A percentile compares a stretch with the other conserved stretches of the same genome.
These are phyloP conservation scores for Chironomus striatipennis DNA, from an alignment of 1,140 invertebrate species.

Conservation along the genomic window DNA sequence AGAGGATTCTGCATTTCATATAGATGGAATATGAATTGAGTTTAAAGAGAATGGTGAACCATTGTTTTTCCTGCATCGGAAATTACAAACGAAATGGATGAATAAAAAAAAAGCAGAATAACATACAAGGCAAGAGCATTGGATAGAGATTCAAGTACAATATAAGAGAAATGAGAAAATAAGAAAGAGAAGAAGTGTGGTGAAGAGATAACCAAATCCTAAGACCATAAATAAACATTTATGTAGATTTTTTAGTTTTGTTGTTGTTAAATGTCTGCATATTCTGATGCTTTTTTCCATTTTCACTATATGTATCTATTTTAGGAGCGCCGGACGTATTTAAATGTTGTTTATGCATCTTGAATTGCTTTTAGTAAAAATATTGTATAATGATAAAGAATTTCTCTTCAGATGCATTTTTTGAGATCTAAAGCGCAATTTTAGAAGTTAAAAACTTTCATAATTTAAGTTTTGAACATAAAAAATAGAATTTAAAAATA, in stretches of 20 bases:
- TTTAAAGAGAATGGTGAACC: not conserved
- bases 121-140: too few species aligned
- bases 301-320: not conserved
- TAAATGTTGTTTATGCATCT: not conserved
- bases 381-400: not conserved
- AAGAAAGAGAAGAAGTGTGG: not conserved
- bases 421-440: too few species aligned
- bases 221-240: slow-evolving; percentile 14
- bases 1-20: not conserved
- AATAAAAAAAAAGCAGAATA: not conserved
- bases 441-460: too few species aligned
- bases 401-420: too few species aligned
- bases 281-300: slow-evolving; percentile 12
- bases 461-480: too few species aligned
- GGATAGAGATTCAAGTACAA: too few species aligned
- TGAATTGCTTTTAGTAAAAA: slow-evolving; percentile 9
- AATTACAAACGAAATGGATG: not conserved
- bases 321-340: not conserved
- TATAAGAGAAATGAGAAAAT: not conserved
- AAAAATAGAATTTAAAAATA: too few species aligned
- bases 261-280: not conserved
- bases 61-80: slow-evolving; percentile 5
- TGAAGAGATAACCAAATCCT: slow-evolving; percentile 8
- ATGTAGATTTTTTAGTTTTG: not conserved
- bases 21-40: not conserved